Base-by-base conservation (phyloP, 2,888 invertebrate genomes). In the Mimachlamys varia region DNA sequence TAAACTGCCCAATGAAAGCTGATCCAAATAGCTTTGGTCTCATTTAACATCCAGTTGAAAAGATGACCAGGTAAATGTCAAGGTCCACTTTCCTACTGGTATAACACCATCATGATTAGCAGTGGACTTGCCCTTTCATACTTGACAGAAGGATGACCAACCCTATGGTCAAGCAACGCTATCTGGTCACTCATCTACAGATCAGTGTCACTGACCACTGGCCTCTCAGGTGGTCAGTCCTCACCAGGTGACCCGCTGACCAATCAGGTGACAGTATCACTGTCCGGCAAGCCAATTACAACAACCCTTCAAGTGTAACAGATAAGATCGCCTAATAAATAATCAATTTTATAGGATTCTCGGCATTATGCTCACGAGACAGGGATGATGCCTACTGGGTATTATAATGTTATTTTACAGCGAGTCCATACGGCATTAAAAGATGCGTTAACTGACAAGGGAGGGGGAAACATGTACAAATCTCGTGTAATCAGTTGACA, bases 401-500 rank as follows among this genome's bases (percentile, higher is more conserved):
- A 33, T 76, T 76, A 76, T 76, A 76, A 76, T 76, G 76, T 76
- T 76, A 33, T 76, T 76, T 76, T 76, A 76, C 76, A 22, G 33
- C 33, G 76, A 76, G 76, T 33, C 76, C 76, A 27, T 76, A 27
- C 27, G 33, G 76, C 22, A 76, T 76, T 76, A 76, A 27, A 17
- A 76, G 76, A 76, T 76, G 76, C 17, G 76, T 76, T 76, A 33
- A 76, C 76, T 76, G 76, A 76, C 76, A 76, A 76, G 27, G 76
- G 76, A 76, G 13, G 76, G 76, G 76, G 33, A 76, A 33, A 76
- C 76, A 76, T 76, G 76, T 76, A 76, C 76, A 76, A 76, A 76
- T 76, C 76, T 76, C 76, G 76, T 76, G 76, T 76, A 76, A 76
- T 76, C 76, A 76, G 76, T 76, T 76, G 76, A 76, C 76, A 76